Percentiles rank a stretch among this genome's conserved stretches.
These are phyloP conservation scores for Cheilosia urbana DNA, from an alignment of 2,888 invertebrate genomes.

Conservation along the genomic window DNA sequence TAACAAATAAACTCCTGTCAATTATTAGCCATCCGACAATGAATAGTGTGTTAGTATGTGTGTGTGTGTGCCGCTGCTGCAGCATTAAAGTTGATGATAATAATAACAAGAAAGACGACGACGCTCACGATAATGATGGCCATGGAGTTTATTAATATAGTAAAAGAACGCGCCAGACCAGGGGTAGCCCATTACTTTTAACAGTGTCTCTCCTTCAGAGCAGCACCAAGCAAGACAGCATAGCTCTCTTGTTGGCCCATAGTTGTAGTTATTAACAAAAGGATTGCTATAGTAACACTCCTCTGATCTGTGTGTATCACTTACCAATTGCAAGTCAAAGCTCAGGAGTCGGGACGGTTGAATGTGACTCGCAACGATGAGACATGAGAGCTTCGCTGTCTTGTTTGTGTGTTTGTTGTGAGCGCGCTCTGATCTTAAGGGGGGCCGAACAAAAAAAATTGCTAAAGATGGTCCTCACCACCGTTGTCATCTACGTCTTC, in stretches of 20 bases:
- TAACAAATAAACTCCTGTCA: conserved; percentile 41
- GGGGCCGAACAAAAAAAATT: not conserved
- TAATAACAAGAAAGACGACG: conserved; percentile 39
- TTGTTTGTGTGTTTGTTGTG: conserved; percentile 12
- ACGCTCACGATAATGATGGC: conserved; percentile 48
- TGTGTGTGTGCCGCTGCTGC: not conserved
- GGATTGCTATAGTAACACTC: conserved; percentile 13
- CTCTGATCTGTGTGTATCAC: conserved; percentile 23
- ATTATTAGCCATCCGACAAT: conserved; percentile 40
- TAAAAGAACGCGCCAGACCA: conserved; percentile 2
- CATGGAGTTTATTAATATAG: conserved; percentile 53
- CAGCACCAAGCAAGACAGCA: conserved; percentile 13
- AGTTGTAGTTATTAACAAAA: conserved; percentile 28
- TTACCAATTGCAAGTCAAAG: conserved; percentile 54
- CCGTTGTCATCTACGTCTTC: conserved; percentile 2
- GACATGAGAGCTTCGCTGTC: conserved; percentile 38
- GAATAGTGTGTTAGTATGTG: conserved; percentile 3
- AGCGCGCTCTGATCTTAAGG: conserved; percentile 25
- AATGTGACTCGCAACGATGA: conserved; percentile 25
- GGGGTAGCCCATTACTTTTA: conserved; percentile 56
- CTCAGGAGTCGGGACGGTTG: conserved; percentile 60
- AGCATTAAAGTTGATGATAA: conserved; percentile 55
- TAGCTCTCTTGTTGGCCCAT: conserved; percentile 26
- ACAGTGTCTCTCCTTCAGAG: conserved; percentile 43
- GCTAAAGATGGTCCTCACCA: conserved; percentile 21